Evolutionary conservation across 2,888 invertebrate genomes (phyloP), one percentile per base, ranked within the genome.

Genomic region (Colostygia pectinataria): DNA sequence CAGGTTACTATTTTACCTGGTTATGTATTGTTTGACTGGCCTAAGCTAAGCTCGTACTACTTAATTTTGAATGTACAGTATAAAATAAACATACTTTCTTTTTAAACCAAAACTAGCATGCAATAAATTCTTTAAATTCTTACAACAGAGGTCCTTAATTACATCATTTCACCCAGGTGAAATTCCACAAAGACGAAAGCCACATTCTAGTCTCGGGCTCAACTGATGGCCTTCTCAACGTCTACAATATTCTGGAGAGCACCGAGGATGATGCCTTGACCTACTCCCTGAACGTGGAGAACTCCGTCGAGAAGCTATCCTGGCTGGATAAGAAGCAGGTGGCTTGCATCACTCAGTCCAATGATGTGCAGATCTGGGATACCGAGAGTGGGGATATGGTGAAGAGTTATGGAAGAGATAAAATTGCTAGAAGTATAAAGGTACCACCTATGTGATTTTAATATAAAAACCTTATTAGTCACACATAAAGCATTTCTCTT

Each of bases 181-280:
- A 91, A 70, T 97, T 97, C 78, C 94, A 96, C 90, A 91, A 93
- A 41, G 78, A 70, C 4, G 92, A 94, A 69, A 80, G 91, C 1
- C 93, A 95, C 73, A 77, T 91, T 4, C 68, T 98, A 42, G 93
- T 94, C 8, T 93, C 96, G 0, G 96, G 96, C 0, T 94, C 96
- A 1, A 92, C 93, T 0, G 98, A 98, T 78, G 97, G 97, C 0
- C 89, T 98, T 9, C 92, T 98, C 1, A 98, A 98, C 80, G 72
- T 96, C 1, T 98, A 94, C 79, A 95, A 98, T 77, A 89, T 98
- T 13, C 91, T 91, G 37, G 91, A 96, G 71, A 66, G 85, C 0
- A 85, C 80, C 0, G 98, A 98, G 83, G 96, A 97, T 47, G 95
- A 96, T 64, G 97, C 98, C 0, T 83, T 98, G 1, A 81, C 85